phyloP scores from a whole-genome alignment of 2,797 vertebrate genomes.

The Luscinia megarhynchos region DNA sequence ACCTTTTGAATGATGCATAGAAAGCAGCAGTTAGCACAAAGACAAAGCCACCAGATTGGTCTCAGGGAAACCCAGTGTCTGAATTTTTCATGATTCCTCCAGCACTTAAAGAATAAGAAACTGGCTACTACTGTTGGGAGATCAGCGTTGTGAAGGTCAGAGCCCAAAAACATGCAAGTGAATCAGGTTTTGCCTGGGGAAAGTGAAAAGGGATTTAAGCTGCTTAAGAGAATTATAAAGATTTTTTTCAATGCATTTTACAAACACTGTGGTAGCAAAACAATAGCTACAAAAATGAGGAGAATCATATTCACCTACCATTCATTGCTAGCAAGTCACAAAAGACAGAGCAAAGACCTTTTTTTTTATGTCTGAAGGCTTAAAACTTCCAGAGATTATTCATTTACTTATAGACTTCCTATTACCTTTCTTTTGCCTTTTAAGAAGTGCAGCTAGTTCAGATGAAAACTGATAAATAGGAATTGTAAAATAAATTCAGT shows the following conservation, averaged over 20 bases:
- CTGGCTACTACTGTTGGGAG: constrained; percentile 88
- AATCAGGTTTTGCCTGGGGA: constrained; percentile 80
- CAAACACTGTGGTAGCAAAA: constrained; percentile 71
- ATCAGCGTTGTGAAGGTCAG: constrained; percentile 83
- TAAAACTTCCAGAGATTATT: constrained; percentile 62
- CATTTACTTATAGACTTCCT: constrained; percentile 8
- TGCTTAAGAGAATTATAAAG: constrained; percentile 78
- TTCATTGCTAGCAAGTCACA: constrained; percentile 48
- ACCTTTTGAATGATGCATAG: constrained; percentile 87
- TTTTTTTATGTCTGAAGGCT: constrained; percentile 57
- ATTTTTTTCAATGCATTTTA: constrained; percentile 77
- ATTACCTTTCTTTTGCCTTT: constrained; percentile 45
- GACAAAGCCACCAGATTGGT: constrained; percentile 94
- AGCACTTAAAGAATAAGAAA: constrained; percentile 94
- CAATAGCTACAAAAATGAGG: constrained; percentile 68
- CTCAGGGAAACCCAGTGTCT: constrained; percentile 89
- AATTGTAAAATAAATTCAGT: constrained; percentile 31
- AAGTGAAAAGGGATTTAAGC: constrained; percentile 81
- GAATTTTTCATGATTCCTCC: constrained; percentile 97
- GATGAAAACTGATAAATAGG: constrained; percentile 23
- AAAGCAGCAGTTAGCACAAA: constrained; percentile 88
- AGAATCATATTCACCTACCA: constrained; percentile 41
- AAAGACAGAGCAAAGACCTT: constrained; percentile 65
- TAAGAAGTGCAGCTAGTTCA: constrained; percentile 15
- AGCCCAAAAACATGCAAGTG: constrained; percentile 78